A percentile compares a stretch with the other conserved stretches of the same genome.
Conservation (phyloP, 2,888 invertebrate species). For the Chironomus tentans region DNA sequence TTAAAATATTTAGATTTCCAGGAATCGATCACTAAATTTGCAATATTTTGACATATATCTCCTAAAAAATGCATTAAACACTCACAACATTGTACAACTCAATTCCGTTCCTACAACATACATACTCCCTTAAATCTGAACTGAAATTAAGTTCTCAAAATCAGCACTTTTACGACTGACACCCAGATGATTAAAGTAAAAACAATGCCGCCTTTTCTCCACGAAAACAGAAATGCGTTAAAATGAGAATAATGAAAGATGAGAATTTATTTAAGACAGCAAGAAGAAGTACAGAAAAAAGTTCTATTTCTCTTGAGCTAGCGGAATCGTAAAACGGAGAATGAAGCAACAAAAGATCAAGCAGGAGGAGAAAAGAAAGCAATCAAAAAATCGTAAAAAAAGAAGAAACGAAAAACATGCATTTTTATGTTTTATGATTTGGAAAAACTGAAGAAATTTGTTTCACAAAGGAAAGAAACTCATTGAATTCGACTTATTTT, state of each 20-base stretch:
- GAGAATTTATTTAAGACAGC: not conserved
- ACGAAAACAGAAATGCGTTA: not conserved
- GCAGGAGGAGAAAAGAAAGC: not conserved
- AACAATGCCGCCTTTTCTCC: not conserved
- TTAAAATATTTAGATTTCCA: too few species aligned
- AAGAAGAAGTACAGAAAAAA: not conserved
- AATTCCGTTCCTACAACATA: too few species aligned
- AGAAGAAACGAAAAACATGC: not conserved
- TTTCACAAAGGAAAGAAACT: not conserved
- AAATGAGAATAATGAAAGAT: not conserved
- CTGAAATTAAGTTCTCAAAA: too few species aligned
- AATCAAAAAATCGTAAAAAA: slow-evolving; percentile 4
- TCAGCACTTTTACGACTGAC: too few species aligned
- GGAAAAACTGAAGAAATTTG: not conserved
- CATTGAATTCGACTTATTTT: not conserved
- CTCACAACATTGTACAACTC: too few species aligned
- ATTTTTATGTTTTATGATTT: not conserved
- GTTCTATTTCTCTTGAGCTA: too few species aligned
- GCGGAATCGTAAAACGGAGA: too few species aligned
- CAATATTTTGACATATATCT: too few species aligned
- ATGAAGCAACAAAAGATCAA: not conserved
- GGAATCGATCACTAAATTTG: too few species aligned
- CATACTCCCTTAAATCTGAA: too few species aligned
- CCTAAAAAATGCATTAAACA: too few species aligned
- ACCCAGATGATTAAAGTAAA: too few species aligned